Base-by-base conservation (phyloP, 2,888 invertebrate species). In the Melanchra persicariae region DNA sequence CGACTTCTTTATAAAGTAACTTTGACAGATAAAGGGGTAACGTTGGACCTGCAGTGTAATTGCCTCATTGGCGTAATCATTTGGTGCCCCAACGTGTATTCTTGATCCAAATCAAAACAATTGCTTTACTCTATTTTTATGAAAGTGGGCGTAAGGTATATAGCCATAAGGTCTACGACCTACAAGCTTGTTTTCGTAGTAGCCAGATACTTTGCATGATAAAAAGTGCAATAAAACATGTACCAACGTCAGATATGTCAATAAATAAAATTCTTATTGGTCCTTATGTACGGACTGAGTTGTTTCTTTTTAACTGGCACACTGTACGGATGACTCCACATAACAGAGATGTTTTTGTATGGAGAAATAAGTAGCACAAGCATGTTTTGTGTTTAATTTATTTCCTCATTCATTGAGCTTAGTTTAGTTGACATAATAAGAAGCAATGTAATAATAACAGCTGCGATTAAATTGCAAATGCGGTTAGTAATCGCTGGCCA, bases 401-500 rank as follows among this genome's bases (percentile, higher is more conserved):
- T 67, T 69, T 66, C 68, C 62, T 58, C 61, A 74, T 75, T 70
- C 64, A 71, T 74, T 59, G 58, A 66, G 63, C 69, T 77, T 77
- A 74, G 70, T 87, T 88, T 87, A 74, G 70, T 87, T 88, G 87
- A 85, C 87, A 88, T 91, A 90, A 88, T 74, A 82, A 86, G 65
- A 54, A 64, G 72, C 77, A 75, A 77, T 71, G 76, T 74, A 78
- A 77, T 74, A 77, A 87, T 87, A 88, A 82, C 91, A 91, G 89
- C 86, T 92, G 90, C 86, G 84, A 84, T 88, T 87, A 87, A 90
- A 91, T 89, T 87, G 87, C 87, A 77, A 89, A 86, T 84, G 83
- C 82, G 86, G 90, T 90, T 92, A 79, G 83, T 85, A 86, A 90
- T 87, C 86, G 79, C 77, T 75, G 73, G 77, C 89, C 92, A 92